These are phyloP conservation scores for Macrochelys suwanniensis DNA, from an alignment of 2,797 vertebrate genomes.

Conservation along the genomic window DNA sequence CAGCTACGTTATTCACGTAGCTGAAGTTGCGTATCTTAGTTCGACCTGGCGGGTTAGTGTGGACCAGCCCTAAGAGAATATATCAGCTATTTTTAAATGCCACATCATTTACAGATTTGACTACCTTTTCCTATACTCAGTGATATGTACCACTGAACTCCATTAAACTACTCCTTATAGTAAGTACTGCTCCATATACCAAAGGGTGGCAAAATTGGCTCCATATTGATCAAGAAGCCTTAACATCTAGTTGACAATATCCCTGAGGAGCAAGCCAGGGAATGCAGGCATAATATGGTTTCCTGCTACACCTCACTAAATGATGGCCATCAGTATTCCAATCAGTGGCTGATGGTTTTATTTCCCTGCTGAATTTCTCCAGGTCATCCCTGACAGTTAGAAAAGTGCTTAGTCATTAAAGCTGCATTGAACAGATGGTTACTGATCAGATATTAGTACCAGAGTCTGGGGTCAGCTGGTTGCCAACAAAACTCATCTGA, in stretches of 20 bases:
- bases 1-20: no score
- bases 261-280: constrained; percentile 55
- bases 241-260: constrained; percentile 69
- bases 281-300: constrained; percentile 67
- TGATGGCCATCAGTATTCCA: constrained; percentile 77
- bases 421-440: constrained; percentile 85
- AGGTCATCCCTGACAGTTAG: constrained; percentile 76
- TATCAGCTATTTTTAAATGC: neutral
- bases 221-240: constrained; percentile 58
- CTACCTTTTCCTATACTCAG: neutral
- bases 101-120: neutral
- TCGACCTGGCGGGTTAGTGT: no score
- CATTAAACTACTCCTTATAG: constrained; percentile 53
- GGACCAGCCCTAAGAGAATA: neutral
- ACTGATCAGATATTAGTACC: constrained; percentile 85
- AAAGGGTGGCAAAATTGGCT: constrained; percentile 62
- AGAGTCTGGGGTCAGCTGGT: constrained; percentile 77
- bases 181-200: constrained; percentile 55
- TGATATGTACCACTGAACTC: constrained; percentile 42
- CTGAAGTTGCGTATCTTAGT: no score
- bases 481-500: constrained; percentile 66
- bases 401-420: constrained; percentile 72
- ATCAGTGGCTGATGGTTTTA: constrained; percentile 77
- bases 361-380: constrained; percentile 81
- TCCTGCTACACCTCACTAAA: constrained; percentile 72